Percentiles rank a stretch among this genome's conserved stretches.
Conservation (phyloP, 2,797 vertebrate genomes). For the Lates japonicus region DNA sequence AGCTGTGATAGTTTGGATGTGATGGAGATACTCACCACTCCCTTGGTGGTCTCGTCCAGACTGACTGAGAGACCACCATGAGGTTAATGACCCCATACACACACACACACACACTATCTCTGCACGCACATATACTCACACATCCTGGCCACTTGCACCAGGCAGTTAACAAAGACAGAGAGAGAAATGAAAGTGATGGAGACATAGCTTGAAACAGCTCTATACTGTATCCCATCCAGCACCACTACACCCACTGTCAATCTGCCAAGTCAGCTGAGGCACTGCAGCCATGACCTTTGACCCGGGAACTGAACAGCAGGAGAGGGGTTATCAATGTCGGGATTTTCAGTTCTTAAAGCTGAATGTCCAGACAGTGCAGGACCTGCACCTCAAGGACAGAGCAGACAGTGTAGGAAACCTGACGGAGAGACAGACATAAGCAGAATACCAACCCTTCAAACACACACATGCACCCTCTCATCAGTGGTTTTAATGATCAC, state of each 20-base stretch:
- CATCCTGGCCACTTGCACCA: conserved; percentile 4
- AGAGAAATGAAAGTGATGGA: conserved; percentile 54
- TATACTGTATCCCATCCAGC: conserved; percentile 75
- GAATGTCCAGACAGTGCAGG: conserved; percentile 45
- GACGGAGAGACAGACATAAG: conserved; percentile 28
- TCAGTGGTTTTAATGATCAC: conserved; percentile 73
- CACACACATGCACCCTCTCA: conserved; percentile 35
- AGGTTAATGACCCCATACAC: conserved; percentile 61
- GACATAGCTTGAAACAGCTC: conserved; percentile 36
- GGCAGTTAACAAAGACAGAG: conserved; percentile 34
- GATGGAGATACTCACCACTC: conserved; percentile 30
- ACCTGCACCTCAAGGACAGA: conserved; percentile 26
- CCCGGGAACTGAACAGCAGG: conserved; percentile 68
- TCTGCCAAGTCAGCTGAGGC: conserved; percentile 75
- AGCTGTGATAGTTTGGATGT: conserved; percentile 15
- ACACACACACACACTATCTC: background rate
- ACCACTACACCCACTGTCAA: conserved; percentile 75
- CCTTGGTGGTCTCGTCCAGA: conserved; percentile 74
- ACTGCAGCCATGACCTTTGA: conserved; percentile 78
- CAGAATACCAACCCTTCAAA: conserved; percentile 17
- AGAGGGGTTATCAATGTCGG: conserved; percentile 75
- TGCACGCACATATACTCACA: conserved; percentile 18
- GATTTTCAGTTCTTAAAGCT: conserved; percentile 53
- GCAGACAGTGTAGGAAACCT: conserved; percentile 34
- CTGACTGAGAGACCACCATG: conserved; percentile 62